A percentile compares a stretch with the other conserved stretches of the same genome.
Evolutionary conservation across 1,140 invertebrate species (phyloP).

Genomic region (Orius insidiosus): DNA sequence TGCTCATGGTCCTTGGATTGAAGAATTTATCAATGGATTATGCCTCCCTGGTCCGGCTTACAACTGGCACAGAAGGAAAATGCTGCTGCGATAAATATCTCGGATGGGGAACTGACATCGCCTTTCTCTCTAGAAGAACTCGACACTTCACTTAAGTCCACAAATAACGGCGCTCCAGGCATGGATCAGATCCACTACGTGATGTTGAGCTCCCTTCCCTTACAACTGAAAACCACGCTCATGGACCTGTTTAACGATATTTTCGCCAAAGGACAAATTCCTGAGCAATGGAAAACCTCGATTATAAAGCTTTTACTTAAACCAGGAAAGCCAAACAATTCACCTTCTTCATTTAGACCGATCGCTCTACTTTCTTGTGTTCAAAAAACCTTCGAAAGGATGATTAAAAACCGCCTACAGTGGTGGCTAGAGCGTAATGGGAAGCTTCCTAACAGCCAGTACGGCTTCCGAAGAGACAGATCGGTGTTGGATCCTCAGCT

Average conservation of each 20-base stretch:
- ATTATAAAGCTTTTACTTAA: neutral
- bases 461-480: neutral
- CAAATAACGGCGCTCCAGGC: too few relatives aligned
- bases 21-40: too few relatives aligned
- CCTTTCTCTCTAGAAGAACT: too few relatives aligned
- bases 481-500: neutral
- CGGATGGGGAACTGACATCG: too few relatives aligned
- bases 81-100: too few relatives aligned
- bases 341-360: neutral
- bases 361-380: neutral
- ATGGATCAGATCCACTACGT: too few relatives aligned
- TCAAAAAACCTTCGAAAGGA: neutral
- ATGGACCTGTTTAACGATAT: neutral
- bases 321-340: neutral
- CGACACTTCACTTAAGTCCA: too few relatives aligned
- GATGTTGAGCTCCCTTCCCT: too few relatives aligned
- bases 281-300: neutral
- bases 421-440: neutral
- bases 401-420: neutral
- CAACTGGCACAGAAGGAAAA: too few relatives aligned
- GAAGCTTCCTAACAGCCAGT: neutral
- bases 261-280: neutral
- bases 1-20: too few relatives aligned
- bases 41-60: too few relatives aligned
- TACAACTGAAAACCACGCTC: neutral